Conservation (phyloP, 2,888 invertebrate species). For the Stenoptilia bipunctidactyla region DNA sequence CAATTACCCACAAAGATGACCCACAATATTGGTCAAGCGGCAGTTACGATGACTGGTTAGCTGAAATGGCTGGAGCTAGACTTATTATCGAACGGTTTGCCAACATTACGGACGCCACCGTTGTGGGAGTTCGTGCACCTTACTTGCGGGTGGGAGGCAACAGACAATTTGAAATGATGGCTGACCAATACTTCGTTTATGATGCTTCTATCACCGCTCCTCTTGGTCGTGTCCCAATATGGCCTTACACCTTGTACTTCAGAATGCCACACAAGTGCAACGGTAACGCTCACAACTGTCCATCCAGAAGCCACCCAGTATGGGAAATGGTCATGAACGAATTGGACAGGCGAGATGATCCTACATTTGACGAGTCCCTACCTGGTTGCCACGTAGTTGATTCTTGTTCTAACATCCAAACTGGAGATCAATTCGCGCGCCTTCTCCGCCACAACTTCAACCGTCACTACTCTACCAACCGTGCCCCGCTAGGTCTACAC, state of each 20-base stretch:
- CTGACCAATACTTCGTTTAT: conserved; percentile 93
- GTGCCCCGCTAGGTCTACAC: conserved; percentile 91
- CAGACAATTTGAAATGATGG: conserved; percentile 97
- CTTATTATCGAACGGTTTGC: conserved; percentile 90
- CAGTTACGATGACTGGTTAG: conserved; percentile 91
- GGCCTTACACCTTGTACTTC: conserved; percentile 98
- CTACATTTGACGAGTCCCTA: conserved; percentile 91
- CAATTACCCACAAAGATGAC: conserved; percentile 92
- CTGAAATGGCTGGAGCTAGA: conserved; percentile 93
- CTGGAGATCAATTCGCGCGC: conserved; percentile 90
- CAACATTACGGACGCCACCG: conserved; percentile 92
- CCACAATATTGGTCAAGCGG: conserved; percentile 92
- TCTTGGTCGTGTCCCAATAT: conserved; percentile 89
- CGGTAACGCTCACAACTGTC: conserved; percentile 94
- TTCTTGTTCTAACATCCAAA: conserved; percentile 93
- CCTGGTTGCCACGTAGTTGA: conserved; percentile 96
- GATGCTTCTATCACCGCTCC: conserved; percentile 95
- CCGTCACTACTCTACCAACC: conserved; percentile 92
- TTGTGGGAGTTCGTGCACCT: conserved; percentile 90
- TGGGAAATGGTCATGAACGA: conserved; percentile 99
- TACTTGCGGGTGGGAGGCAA: conserved; percentile 93
- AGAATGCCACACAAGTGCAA: conserved; percentile 96
- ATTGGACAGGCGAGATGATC: conserved; percentile 92
- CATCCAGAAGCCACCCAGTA: conserved; percentile 90
- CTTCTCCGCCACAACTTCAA: conserved; percentile 94